These are phyloP conservation scores for Todiramphus chloris DNA, from an alignment of 2,113 vertebrate genomes.

Conservation along the genomic window DNA sequence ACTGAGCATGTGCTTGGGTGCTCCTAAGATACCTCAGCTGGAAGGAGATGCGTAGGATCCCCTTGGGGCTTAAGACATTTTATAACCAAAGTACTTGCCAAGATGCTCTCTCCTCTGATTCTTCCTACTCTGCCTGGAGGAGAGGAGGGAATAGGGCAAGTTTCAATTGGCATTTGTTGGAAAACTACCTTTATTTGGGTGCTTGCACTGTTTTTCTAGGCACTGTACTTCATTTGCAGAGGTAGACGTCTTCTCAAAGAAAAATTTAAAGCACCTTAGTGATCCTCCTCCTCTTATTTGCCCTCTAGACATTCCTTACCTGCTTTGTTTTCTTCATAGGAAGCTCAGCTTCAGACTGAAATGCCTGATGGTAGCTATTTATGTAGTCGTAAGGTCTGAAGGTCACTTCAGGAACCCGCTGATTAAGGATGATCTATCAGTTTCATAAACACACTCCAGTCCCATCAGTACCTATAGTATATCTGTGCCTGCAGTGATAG, in stretches of 20 bases:
- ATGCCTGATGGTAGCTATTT: neutral
- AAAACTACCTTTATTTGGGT: neutral
- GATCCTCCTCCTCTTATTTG: neutral
- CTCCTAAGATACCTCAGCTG: neutral
- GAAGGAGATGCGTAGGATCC: neutral
- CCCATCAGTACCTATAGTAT: neutral
- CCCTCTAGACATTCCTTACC: neutral
- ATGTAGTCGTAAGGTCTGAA: neutral
- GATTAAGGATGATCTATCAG: constrained; percentile 40
- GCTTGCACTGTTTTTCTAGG: neutral
- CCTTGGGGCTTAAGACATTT: neutral
- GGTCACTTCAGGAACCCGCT: neutral
- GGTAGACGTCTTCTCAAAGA: neutral
- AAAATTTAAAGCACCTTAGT: neutral
- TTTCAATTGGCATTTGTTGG: neutral
- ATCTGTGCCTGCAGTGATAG: neutral
- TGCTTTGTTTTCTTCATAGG: neutral
- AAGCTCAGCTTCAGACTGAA: neutral
- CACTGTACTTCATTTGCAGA: neutral
- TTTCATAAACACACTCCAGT: constrained; percentile 24
- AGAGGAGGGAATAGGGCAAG: neutral
- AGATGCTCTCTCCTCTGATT: neutral
- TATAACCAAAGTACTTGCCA: neutral
- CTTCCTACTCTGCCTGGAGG: neutral
- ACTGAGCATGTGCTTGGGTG: neutral